Evolutionary conservation across 2,888 invertebrate genomes (phyloP).

Genomic region (Falcaria lacertinaria): DNA sequence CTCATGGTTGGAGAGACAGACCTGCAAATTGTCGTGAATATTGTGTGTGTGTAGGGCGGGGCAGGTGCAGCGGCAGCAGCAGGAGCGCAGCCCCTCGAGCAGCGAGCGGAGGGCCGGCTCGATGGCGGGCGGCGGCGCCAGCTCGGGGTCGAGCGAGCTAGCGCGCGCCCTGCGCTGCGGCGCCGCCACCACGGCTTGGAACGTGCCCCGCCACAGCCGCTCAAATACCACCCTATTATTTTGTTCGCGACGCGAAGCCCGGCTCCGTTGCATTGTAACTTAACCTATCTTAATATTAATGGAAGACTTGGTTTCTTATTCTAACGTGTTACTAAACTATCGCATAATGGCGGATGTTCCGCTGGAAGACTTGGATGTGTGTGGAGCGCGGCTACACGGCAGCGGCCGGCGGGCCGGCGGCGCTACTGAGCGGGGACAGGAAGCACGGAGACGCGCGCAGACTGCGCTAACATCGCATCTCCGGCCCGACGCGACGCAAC

Average conservation of each 20-base stretch:
- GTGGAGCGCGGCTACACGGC: constrained; percentile 56
- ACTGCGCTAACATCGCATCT: constrained; percentile 68
- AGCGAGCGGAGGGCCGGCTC: constrained; percentile 66
- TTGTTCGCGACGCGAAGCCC: constrained; percentile 66
- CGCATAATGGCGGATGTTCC: constrained; percentile 46
- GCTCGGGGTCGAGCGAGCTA: constrained; percentile 52
- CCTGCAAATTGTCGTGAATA: constrained; percentile 74
- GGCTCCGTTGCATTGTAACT: constrained; percentile 58
- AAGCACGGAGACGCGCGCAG: constrained; percentile 57
- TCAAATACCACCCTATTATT: constrained; percentile 85
- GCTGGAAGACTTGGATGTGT: constrained; percentile 63
- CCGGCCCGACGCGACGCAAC: constrained; percentile 24
- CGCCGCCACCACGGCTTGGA: constrained; percentile 70
- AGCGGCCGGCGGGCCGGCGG: constrained; percentile 74
- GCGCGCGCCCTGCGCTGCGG: constrained; percentile 62
- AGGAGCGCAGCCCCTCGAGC: constrained; percentile 57
- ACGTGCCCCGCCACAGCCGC: constrained; percentile 85
- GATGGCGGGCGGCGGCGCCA: constrained; percentile 38
- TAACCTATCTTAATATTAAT: constrained; percentile 59
- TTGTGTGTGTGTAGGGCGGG: constrained; percentile 43
- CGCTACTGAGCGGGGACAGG: constrained; percentile 58
- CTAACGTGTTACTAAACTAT: constrained; percentile 35
- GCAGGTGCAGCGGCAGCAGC: constrained; percentile 73
- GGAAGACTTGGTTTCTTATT: constrained; percentile 78
- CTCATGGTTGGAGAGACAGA: constrained; percentile 73